These are phyloP conservation scores for Callipepla squamata DNA, from an alignment of 2,113 vertebrate genomes.

Conservation along the genomic window DNA sequence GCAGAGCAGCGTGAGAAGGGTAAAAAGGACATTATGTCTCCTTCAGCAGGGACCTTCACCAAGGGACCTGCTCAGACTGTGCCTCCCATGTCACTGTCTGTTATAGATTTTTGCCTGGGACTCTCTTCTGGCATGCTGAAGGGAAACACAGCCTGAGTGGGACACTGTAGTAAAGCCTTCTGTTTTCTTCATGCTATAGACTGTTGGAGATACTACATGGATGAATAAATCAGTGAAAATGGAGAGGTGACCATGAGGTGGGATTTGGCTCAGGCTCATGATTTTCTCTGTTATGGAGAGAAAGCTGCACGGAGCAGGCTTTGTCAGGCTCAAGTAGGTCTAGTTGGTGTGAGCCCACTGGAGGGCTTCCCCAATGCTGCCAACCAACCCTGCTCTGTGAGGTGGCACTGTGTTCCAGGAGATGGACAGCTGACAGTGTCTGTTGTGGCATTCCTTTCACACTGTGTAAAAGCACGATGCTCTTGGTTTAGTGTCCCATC, in stretches of 20 bases:
- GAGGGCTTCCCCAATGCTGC: neutral
- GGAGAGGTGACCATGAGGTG: neutral
- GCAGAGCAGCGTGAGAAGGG: neutral
- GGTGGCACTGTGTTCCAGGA: rapidly evolving
- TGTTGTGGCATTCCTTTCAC: neutral
- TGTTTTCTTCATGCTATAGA: neutral
- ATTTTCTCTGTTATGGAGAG: neutral
- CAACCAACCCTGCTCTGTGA: neutral
- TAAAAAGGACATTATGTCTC: neutral
- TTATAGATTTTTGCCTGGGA: neutral
- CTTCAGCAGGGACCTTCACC: neutral
- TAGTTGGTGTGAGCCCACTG: neutral
- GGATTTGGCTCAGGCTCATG: neutral
- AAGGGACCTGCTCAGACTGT: neutral
- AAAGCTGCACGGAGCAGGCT: neutral
- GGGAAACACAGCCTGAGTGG: neutral
- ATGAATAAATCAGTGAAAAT: neutral
- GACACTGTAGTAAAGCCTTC: neutral
- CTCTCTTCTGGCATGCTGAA: neutral
- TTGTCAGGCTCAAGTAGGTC: neutral
- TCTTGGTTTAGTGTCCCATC: neutral
- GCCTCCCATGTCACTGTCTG: neutral
- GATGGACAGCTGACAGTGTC: neutral
- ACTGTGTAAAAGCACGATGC: neutral
- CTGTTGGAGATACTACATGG: neutral